Evolutionary conservation across 2,113 vertebrate genomes (phyloP).

Genomic region (Antechinus stuartii): DNA sequence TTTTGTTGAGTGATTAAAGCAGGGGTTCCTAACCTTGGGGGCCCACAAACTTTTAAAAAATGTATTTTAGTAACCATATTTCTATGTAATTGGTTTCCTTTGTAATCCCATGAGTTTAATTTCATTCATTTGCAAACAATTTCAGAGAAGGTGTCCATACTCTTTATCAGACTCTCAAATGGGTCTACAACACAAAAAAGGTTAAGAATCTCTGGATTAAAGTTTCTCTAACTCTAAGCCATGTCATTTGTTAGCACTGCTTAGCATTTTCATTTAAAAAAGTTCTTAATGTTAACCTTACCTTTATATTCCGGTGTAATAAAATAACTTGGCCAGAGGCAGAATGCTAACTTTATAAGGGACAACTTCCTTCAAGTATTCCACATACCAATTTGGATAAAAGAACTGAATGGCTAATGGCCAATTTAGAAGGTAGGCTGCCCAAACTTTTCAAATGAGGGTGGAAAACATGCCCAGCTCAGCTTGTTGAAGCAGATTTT

Average conservation of each 20-base stretch:
- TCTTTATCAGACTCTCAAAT: neutral
- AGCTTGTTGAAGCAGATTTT: neutral
- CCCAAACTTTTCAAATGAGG: neutral
- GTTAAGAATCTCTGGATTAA: neutral
- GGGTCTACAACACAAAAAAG: neutral
- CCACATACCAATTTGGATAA: slow-evolving; percentile 15
- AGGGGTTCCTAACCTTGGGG: neutral
- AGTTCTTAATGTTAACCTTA: slow-evolving; percentile 1
- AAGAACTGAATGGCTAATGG: neutral
- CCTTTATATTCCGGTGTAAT: slow-evolving; percentile 22
- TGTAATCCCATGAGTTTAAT: neutral
- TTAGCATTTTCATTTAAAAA: slow-evolving; percentile 8
- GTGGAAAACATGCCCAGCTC: neutral
- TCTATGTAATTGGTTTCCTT: neutral
- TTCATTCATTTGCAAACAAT: neutral
- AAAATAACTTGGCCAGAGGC: slow-evolving; percentile 26
- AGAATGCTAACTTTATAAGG: slow-evolving; percentile 7
- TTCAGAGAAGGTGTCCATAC: neutral
- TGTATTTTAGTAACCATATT: neutral
- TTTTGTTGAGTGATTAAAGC: neutral
- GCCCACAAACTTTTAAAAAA: neutral
- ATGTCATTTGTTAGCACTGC: slow-evolving; percentile 2
- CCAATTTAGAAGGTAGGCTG: slow-evolving; percentile 28
- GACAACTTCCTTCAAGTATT: neutral
- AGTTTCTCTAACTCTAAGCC: neutral